Percentiles rank a stretch among this genome's conserved stretches.
These are phyloP conservation scores for Kryptolebias marmoratus DNA, from an alignment of 2,113 vertebrate species.

Conservation along the genomic window DNA sequence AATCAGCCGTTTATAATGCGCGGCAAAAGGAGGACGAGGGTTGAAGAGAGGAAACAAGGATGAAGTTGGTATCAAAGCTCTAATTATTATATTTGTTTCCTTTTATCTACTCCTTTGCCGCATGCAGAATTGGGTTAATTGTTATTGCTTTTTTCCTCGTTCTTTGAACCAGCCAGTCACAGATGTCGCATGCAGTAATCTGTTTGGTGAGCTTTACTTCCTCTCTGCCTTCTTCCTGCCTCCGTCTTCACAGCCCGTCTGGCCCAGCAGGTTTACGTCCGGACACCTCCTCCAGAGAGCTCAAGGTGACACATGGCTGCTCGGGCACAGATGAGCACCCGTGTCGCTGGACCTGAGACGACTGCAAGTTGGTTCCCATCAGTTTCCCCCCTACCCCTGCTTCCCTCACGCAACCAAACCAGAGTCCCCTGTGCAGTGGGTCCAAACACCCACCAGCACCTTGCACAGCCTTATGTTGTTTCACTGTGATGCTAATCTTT, in stretches of 20 bases:
- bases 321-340: constrained; percentile 60
- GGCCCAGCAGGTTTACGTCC: constrained; percentile 66
- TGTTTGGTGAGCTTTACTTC: constrained; percentile 23
- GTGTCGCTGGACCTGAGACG: constrained; percentile 40
- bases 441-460: constrained; percentile 20
- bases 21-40: constrained; percentile 66
- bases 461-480: constrained; percentile 53
- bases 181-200: constrained; percentile 46
- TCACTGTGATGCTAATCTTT: constrained; percentile 60
- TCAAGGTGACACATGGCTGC: constrained; percentile 72
- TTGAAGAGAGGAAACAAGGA: constrained; percentile 66
- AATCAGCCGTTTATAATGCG: constrained; percentile 77
- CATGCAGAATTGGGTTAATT: constrained; percentile 16
- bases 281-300: constrained; percentile 64
- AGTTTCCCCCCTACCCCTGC: constrained; percentile 5
- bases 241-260: constrained; percentile 60
- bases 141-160: constrained; percentile 16
- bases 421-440: constrained; percentile 28
- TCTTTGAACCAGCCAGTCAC: constrained; percentile 38
- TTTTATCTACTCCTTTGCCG: constrained; percentile 50
- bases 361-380: constrained; percentile 35
- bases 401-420: neutral
- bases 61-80: constrained; percentile 66
- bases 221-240: constrained; percentile 40
- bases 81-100: constrained; percentile 55